Evolutionary conservation across 2,113 vertebrate genomes (phyloP).

Genomic region (Aythya baeri): DNA sequence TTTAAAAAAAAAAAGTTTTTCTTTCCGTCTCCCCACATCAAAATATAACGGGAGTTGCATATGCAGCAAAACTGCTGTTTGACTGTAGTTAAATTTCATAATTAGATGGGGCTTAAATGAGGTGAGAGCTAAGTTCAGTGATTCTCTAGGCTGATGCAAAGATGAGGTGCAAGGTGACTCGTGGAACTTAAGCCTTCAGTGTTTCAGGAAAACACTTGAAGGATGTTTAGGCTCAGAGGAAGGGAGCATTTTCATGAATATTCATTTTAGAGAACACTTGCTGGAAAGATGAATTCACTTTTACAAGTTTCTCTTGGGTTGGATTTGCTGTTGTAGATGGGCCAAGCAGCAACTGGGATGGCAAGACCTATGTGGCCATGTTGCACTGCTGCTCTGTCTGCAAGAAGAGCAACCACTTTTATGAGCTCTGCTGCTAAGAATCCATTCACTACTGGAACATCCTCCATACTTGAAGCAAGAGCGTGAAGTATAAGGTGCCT

Average conservation of each 20-base stretch:
- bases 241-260: fast-evolving
- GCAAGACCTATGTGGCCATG: not conserved
- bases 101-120: not conserved
- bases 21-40: not conserved
- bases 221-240: not conserved
- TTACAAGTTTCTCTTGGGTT: not conserved
- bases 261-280: not conserved
- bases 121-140: not conserved
- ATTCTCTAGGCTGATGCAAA: not conserved
- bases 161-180: not conserved
- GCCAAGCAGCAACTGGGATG: not conserved
- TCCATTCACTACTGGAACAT: not conserved
- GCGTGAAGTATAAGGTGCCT: not conserved
- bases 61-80: conserved; percentile 11
- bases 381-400: not conserved
- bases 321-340: not conserved
- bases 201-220: not conserved
- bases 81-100: not conserved
- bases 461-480: not conserved
- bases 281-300: not conserved
- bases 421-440: not conserved
- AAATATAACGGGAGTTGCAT: not conserved
- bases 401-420: not conserved
- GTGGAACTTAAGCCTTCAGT: not conserved
- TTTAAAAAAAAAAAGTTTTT: not conserved